Conservation (phyloP, 2,888 invertebrate genomes). For the Polyommatus iphigenia region DNA sequence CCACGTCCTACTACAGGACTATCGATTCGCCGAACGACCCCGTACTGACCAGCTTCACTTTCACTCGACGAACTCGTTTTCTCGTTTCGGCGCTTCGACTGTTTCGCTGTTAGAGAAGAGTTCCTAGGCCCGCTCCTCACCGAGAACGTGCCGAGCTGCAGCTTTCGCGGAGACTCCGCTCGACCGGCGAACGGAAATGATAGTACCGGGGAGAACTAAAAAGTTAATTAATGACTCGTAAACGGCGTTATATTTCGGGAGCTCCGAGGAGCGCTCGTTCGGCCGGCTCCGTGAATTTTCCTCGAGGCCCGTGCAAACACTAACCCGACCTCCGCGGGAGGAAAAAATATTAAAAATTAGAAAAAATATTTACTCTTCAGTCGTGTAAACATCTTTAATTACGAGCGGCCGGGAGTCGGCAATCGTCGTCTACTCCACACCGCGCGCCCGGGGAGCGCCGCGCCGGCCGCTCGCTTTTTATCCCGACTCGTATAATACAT, state of each 20-base stretch:
- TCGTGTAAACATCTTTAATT: slow-evolving; percentile 80
- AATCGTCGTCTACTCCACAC: slow-evolving; percentile 79
- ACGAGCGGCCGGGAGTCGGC: slow-evolving; percentile 73
- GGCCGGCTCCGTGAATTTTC: neutral
- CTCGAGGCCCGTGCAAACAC: slow-evolving; percentile 66
- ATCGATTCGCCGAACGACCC: slow-evolving; percentile 42
- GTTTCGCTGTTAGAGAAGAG: neutral
- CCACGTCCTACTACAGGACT: neutral
- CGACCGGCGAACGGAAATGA: neutral
- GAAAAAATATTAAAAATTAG: slow-evolving; percentile 76
- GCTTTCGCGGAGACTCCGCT: neutral
- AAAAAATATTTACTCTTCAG: slow-evolving; percentile 79
- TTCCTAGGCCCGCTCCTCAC: neutral
- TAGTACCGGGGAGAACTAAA: neutral
- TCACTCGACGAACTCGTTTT: neutral
- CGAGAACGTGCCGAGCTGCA: neutral
- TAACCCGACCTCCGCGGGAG: slow-evolving; percentile 71
- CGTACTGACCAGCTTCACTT: slow-evolving; percentile 70
- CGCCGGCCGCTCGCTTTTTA: slow-evolving; percentile 63
- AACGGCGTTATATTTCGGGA: neutral
- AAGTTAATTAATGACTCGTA: slow-evolving; percentile 9
- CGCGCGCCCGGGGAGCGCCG: slow-evolving; percentile 66
- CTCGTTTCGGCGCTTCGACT: neutral
- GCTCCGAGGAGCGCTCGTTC: neutral
- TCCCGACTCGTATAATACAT: neutral